These are phyloP conservation scores for Dynastes maya DNA, from an alignment of 2,888 invertebrate species.

Conservation along the genomic window DNA sequence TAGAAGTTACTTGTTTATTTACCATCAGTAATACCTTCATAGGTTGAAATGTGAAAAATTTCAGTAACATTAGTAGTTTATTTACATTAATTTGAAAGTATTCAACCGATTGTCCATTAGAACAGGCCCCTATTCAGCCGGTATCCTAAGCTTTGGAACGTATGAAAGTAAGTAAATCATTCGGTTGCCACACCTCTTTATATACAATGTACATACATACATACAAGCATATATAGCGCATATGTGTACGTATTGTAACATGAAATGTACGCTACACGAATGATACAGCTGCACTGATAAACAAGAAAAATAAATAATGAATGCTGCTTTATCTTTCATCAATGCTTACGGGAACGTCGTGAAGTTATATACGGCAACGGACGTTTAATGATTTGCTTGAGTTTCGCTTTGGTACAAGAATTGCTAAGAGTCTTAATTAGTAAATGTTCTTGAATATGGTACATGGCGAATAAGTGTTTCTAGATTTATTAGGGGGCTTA, in stretches of 20 bases:
- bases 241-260: slow-evolving; percentile 11
- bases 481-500: slow-evolving; percentile 25
- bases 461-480: slow-evolving; percentile 9
- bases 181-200: slow-evolving; percentile 36
- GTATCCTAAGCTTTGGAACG: slow-evolving; percentile 14
- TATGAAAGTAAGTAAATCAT: slow-evolving; percentile 41
- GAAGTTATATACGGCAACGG: slow-evolving; percentile 43
- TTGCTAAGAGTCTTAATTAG: slow-evolving; percentile 6
- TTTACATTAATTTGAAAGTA: slow-evolving; percentile 29
- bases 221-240: not conserved
- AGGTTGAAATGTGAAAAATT: no score
- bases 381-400: slow-evolving; percentile 29
- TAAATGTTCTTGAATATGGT: slow-evolving; percentile 7
- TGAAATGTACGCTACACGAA: slow-evolving; percentile 14
- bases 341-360: slow-evolving; percentile 53
- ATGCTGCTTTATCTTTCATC: slow-evolving; percentile 51
- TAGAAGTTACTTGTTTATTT: no score
- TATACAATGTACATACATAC: not conserved
- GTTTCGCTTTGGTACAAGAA: slow-evolving; percentile 5
- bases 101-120: not conserved
- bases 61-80: not conserved
- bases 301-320: slow-evolving; percentile 54
- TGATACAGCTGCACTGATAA: slow-evolving; percentile 40
- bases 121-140: not conserved
- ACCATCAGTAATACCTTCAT: no score